Conservation (phyloP, 2,888 invertebrate species). For the Drosophila percnosoma region DNA sequence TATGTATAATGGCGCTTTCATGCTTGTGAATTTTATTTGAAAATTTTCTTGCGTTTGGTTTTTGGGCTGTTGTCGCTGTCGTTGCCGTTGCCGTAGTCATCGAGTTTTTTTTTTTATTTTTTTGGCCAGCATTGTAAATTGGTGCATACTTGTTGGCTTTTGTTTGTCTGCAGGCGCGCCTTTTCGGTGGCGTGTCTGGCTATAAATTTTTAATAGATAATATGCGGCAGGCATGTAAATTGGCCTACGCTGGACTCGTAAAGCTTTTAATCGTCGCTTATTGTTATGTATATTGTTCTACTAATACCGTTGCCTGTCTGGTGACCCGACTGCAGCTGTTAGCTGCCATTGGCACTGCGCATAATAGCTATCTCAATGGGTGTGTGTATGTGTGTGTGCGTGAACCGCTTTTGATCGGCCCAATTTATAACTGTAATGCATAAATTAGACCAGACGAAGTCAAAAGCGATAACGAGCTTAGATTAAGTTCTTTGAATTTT, state of each 20-base stretch:
- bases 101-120: slow-evolving; percentile 21
- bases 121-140: slow-evolving; percentile 71
- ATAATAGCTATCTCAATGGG: slow-evolving; percentile 48
- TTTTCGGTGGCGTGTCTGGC: slow-evolving; percentile 64
- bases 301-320: slow-evolving; percentile 60
- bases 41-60: slow-evolving; percentile 76
- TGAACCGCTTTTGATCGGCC: slow-evolving; percentile 23
- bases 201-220: slow-evolving; percentile 81
- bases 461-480: slow-evolving; percentile 51
- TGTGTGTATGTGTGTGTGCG: slow-evolving; percentile 8
- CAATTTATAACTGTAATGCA: slow-evolving; percentile 71
- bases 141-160: slow-evolving; percentile 81
- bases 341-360: slow-evolving; percentile 40
- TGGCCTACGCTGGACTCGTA: slow-evolving; percentile 63
- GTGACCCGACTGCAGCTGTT: slow-evolving; percentile 33
- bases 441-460: slow-evolving; percentile 72
- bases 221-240: slow-evolving; percentile 79
- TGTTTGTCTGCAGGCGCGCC: slow-evolving; percentile 67
- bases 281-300: slow-evolving; percentile 78
- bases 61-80: slow-evolving; percentile 46
- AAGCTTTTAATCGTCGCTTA: slow-evolving; percentile 81
- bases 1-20: slow-evolving; percentile 76
- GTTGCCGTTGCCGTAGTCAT: slow-evolving; percentile 18
- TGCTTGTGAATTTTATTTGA: slow-evolving; percentile 80
- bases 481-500: slow-evolving; percentile 50